phyloP scores from a whole-genome alignment of 2,888 invertebrate genomes.

The Chymomyza amoena region DNA sequence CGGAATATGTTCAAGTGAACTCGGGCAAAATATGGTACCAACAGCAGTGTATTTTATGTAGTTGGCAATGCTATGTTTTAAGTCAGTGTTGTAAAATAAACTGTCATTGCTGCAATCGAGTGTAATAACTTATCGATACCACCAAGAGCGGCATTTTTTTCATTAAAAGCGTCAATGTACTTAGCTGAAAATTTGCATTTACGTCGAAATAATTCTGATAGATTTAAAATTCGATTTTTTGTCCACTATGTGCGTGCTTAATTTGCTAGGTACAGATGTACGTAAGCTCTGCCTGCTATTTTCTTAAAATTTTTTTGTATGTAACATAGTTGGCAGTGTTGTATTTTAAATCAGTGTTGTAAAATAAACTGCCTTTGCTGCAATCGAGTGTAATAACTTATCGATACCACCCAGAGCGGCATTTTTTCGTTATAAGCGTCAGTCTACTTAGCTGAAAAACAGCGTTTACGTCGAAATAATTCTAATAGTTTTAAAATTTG shows the following conservation, averaged over 20 bases:
- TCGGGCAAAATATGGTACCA: no score
- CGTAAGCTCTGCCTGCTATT: constrained; percentile 32
- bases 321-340: no score
- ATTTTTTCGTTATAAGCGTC: constrained; percentile 32
- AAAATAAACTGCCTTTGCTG: no score
- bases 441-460: constrained; percentile 36
- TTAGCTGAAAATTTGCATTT: constrained; percentile 35
- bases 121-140: neutral
- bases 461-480: constrained; percentile 47
- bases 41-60: no score
- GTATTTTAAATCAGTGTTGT: no score
- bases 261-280: neutral
- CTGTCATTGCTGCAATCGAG: no score
- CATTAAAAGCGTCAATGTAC: constrained; percentile 43
- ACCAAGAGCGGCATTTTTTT: neutral
- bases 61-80: neutral
- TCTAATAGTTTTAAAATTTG: neutral
- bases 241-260: neutral
- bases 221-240: neutral
- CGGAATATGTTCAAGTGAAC: no score
- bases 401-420: neutral
- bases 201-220: constrained; percentile 36
- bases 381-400: neutral
- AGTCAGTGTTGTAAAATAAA: no score
- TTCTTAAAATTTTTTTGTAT: neutral